A percentile compares a stretch with the other conserved stretches of the same genome.
phyloP scores from a whole-genome alignment of 1,140 invertebrate species.

The Drosophila yakuba region DNA sequence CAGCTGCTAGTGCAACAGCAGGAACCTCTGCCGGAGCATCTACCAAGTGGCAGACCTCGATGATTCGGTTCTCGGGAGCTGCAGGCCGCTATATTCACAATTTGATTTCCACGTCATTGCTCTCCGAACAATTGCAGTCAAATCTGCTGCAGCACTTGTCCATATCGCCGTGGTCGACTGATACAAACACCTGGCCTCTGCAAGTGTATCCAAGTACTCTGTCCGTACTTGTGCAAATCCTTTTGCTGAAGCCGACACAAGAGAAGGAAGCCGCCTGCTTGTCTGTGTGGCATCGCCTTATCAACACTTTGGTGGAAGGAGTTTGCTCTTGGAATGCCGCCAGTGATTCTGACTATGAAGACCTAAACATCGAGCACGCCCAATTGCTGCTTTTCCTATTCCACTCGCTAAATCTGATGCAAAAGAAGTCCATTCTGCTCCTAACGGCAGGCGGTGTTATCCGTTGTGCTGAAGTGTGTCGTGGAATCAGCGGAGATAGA shows the following conservation, averaged over 20 bases:
- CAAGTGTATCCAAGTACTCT: constrained; percentile 94
- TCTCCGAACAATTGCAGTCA: constrained; percentile 89
- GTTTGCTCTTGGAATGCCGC: constrained; percentile 85
- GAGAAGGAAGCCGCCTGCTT: constrained; percentile 95
- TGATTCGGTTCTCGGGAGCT: constrained; percentile 83
- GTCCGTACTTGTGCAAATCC: constrained; percentile 90
- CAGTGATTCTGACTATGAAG: constrained; percentile 84
- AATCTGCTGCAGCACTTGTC: constrained; percentile 90
- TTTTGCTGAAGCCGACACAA: constrained; percentile 91
- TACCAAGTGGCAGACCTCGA: constrained; percentile 79
- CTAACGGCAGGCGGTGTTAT: constrained; percentile 90
- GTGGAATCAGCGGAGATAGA: constrained; percentile 84
- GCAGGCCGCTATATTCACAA: constrained; percentile 86
- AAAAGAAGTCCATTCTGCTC: constrained; percentile 97
- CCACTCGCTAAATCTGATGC: constrained; percentile 97
- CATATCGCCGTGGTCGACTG: constrained; percentile 90
- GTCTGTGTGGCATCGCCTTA: constrained; percentile 94
- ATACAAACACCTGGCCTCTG: constrained; percentile 90
- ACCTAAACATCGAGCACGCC: constrained; percentile 98
- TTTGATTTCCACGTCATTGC: constrained; percentile 89
- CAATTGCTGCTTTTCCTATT: constrained; percentile 97
- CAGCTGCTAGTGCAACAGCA: constrained; percentile 3
- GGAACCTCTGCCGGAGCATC: constrained; percentile 7
- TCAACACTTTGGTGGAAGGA: constrained; percentile 94
- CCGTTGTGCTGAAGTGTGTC: constrained; percentile 88